Evolutionary conservation across 2,888 invertebrate genomes (phyloP).

Genomic region (Opisthograptis luteolata): DNA sequence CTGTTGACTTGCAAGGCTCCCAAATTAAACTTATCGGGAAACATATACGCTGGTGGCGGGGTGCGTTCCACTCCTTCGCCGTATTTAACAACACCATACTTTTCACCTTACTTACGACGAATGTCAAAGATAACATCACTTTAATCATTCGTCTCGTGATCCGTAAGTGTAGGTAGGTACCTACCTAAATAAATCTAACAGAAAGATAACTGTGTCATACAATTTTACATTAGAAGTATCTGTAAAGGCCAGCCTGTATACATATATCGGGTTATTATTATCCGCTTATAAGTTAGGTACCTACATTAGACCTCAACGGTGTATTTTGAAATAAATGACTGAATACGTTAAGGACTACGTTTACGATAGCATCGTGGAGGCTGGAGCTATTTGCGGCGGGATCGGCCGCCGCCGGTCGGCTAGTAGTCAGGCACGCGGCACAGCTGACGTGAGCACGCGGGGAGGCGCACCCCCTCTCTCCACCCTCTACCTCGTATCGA

Average conservation of each 20-base stretch:
- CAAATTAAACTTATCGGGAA: too few relatives aligned
- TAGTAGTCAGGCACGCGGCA: slow-evolving; percentile 44
- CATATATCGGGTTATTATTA: background rate
- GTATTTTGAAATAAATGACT: slow-evolving; percentile 14
- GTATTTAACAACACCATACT: too few relatives aligned
- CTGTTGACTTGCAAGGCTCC: too few relatives aligned
- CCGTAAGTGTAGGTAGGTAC: too few relatives aligned
- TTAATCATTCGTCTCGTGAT: too few relatives aligned
- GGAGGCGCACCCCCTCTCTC: slow-evolving; percentile 37
- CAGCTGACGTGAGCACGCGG: slow-evolving; percentile 53
- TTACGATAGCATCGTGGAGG: slow-evolving; percentile 30
- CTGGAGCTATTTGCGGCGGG: slow-evolving; percentile 45
- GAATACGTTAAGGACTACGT: slow-evolving; percentile 25
- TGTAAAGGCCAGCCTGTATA: too few relatives aligned
- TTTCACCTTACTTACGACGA: background rate
- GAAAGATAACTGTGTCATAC: too few relatives aligned
- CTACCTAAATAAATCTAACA: too few relatives aligned
- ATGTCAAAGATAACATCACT: slow-evolving; percentile 10
- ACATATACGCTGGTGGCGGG: too few relatives aligned
- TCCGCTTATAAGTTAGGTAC: slow-evolving; percentile 13
- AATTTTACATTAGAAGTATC: too few relatives aligned
- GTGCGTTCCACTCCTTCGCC: too few relatives aligned
- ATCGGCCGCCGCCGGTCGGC: slow-evolving; percentile 37
- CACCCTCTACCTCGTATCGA: slow-evolving; percentile 50
- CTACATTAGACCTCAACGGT: too few relatives aligned